Evolutionary conservation across 1,140 invertebrate genomes (phyloP).

Genomic region (Bombyx mori): ASM3026992v2 NC_085117.1:10834001-10834500

Average conservation of each 20-base stretch:
- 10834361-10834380: conserved; percentile 24
- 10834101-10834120: conserved; percentile 19
- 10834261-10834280: background rate
- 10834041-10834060: conserved; percentile 28
- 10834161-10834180: background rate
- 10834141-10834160: background rate
- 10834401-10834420: too few species aligned
- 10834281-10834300: conserved; percentile 2
- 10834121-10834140: too few species aligned
- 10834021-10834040: conserved; percentile 26
- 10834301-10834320: background rate
- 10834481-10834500: too few species aligned
- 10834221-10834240: conserved; percentile 19
- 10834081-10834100: conserved; percentile 48
- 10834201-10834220: conserved; percentile 6
- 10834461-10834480: too few species aligned
- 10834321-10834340: background rate
- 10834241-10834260: conserved; percentile 18
- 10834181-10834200: too few species aligned
- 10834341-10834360: conserved; percentile 4
- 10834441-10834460: too few species aligned
- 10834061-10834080: conserved; percentile 16
- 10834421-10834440: too few species aligned
- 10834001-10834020: conserved; percentile 3
- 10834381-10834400: background rate